phyloP scores from a whole-genome alignment of 1,140 invertebrate species.

The Drosophila persimilis region DNA sequence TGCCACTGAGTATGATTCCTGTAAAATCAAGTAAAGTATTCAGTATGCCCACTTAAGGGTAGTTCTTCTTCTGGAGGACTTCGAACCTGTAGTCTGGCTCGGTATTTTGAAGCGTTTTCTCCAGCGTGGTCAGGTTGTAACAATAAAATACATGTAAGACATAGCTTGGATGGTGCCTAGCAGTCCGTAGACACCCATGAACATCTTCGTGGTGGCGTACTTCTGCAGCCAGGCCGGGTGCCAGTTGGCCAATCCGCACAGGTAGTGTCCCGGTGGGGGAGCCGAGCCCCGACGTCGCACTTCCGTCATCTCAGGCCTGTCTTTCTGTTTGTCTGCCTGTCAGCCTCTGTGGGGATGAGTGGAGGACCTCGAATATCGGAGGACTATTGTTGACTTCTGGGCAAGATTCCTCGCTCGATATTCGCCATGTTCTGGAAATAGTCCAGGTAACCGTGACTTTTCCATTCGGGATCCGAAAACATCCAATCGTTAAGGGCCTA shows the following conservation, averaged over 20 bases:
- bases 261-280: conserved; percentile 50
- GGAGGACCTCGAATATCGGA: too few species aligned
- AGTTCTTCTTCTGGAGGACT: neutral
- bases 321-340: neutral
- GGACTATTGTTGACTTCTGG: neutral
- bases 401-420: neutral
- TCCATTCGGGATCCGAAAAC: conserved; percentile 14
- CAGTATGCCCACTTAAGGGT: neutral
- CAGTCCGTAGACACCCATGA: conserved; percentile 87
- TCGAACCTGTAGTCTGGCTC: conserved; percentile 87
- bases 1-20: conserved; percentile 88
- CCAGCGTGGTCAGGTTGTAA: conserved; percentile 88
- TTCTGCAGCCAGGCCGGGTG: conserved; percentile 87
- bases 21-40: conserved; percentile 11
- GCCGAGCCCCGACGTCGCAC: conserved; percentile 41
- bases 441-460: conserved; percentile 53
- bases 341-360: neutral
- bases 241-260: conserved; percentile 86
- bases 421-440: conserved; percentile 5
- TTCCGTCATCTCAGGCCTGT: conserved; percentile 42
- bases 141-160: conserved; percentile 88
- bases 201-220: conserved; percentile 86
- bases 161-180: conserved; percentile 89
- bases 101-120: conserved; percentile 89
- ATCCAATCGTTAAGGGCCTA: conserved; percentile 34